Evolutionary conservation across 2,888 invertebrate species (phyloP).

Genomic region (Thecophora atra): DNA sequence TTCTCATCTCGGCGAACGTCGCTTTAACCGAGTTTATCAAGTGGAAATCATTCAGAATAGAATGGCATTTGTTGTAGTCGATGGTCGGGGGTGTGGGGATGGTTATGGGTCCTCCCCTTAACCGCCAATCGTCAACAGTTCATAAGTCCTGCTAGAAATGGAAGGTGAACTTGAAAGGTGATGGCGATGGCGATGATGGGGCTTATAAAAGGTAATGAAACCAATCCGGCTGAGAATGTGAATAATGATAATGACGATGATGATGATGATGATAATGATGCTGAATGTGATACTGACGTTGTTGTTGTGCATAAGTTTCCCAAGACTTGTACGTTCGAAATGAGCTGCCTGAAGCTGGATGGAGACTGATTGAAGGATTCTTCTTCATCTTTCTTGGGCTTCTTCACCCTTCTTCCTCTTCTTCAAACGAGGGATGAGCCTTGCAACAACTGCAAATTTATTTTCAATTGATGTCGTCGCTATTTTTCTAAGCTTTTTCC

Average conservation of each 20-base stretch:
- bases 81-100: not conserved
- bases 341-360: not conserved
- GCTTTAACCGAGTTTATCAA: not conserved
- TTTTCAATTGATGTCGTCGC: conserved; percentile 30
- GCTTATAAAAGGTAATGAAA: not conserved
- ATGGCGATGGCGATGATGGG: not conserved
- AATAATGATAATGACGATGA: not conserved
- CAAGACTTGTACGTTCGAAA: not conserved
- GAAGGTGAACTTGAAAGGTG: conserved; percentile 11
- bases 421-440: not conserved
- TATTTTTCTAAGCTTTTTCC: conserved; percentile 6
- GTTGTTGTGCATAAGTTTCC: too few relatives aligned
- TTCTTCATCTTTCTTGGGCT: not conserved
- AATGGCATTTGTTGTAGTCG: not conserved
- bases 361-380: not conserved
- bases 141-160: conserved; percentile 13
- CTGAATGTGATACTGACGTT: not conserved
- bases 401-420: not conserved
- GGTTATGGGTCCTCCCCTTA: not conserved
- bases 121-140: not conserved
- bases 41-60: conserved; percentile 5
- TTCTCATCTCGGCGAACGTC: not conserved
- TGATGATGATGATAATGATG: not conserved
- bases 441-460: conserved; percentile 24
- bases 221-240: not conserved